phyloP scores from a whole-genome alignment of 2,797 vertebrate species.

The Acanthopagrus latus region DNA sequence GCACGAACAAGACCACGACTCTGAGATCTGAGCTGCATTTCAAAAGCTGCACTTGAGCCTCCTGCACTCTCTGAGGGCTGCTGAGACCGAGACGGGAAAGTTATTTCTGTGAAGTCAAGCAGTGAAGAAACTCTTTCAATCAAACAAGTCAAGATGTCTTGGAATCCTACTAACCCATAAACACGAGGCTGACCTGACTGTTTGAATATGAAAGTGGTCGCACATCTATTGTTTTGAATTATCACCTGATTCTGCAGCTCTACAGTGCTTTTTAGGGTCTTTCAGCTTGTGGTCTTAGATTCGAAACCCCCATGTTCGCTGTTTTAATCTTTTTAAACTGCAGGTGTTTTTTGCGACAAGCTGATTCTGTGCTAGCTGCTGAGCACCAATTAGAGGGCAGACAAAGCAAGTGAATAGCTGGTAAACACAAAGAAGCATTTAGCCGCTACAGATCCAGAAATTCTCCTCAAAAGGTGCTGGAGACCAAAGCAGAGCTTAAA shows the following conservation, averaged over 20 bases:
- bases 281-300: background rate
- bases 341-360: background rate
- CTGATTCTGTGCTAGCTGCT: background rate
- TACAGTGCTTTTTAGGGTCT: background rate
- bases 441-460: background rate
- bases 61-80: conserved; percentile 9
- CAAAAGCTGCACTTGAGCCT: conserved; percentile 38
- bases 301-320: background rate
- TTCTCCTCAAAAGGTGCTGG: background rate
- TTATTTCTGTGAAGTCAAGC: conserved; percentile 30
- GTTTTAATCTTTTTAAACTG: background rate
- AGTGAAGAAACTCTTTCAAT: conserved; percentile 25
- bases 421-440: background rate
- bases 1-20: conserved; percentile 28
- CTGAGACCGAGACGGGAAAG: conserved; percentile 13
- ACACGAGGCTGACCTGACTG: background rate
- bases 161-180: background rate
- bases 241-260: background rate
- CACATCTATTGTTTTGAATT: background rate
- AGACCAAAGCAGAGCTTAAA: background rate
- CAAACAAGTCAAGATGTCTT: conserved; percentile 5
- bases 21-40: conserved; percentile 62
- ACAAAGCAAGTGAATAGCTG: background rate
- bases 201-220: background rate
- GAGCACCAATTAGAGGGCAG: background rate